These are phyloP conservation scores for Sardinella longiceps DNA, from an alignment of 2,797 vertebrate species.

Conservation along the genomic window DNA sequence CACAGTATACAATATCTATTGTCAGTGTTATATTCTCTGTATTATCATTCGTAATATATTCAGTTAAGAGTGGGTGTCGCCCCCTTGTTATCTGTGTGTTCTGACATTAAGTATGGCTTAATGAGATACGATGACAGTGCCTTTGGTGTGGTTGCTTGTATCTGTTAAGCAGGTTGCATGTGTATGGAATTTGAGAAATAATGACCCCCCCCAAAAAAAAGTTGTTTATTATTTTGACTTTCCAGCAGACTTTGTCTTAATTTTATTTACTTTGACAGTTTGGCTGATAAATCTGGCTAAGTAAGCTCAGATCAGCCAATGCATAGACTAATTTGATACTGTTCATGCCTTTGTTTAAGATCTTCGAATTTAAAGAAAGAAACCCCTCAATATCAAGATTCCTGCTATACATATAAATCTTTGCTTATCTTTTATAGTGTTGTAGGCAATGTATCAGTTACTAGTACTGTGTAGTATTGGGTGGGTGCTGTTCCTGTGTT, in stretches of 20 bases:
- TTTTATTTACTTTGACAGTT: not conserved
- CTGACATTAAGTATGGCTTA: conserved; percentile 1
- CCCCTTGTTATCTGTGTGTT: not conserved
- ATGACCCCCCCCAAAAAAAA: not conserved
- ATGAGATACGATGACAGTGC: not conserved
- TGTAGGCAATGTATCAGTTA: not conserved
- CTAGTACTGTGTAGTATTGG: not conserved
- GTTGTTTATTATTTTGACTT: not conserved
- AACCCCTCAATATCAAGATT: not conserved
- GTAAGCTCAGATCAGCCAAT: not conserved
- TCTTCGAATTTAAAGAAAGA: not conserved
- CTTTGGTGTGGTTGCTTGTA: not conserved
- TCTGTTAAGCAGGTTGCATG: not conserved
- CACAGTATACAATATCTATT: not conserved
- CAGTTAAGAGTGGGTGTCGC: not conserved
- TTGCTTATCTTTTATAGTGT: not conserved
- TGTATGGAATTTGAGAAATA: not conserved
- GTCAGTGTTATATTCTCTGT: not conserved
- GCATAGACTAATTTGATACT: too few species aligned
- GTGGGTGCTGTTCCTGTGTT: not conserved
- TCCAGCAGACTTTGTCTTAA: not conserved
- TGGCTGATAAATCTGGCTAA: not conserved
- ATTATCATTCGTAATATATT: not conserved
- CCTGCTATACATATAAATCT: not conserved
- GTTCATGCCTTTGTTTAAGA: not conserved